Base-by-base conservation (phyloP, 2,888 invertebrate genomes). In the Apomyelois bistriatella region DNA sequence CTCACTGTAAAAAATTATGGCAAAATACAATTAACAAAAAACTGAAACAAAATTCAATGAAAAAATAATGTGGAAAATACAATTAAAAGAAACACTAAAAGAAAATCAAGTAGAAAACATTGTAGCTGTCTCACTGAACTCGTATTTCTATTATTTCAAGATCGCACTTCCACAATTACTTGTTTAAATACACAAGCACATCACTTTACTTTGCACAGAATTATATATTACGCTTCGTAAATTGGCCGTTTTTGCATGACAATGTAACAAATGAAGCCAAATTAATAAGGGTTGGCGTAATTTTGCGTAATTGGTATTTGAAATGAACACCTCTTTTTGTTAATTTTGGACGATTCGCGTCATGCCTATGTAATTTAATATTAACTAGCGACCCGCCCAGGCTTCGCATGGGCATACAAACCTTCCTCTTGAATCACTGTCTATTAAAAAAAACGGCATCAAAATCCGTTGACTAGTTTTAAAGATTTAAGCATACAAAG, bases 211-310 rank as follows among this genome's bases (percentile, higher is more conserved):
- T 43, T 43, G 30, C 30, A 43, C 43, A 43, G 43, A 43, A 43
- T 43, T 43, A 43, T 30, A 43, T 43, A 43, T 43, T 30, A 30
- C 28, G 43, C 30, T 38, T 13, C 22, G 17, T 22, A 38, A 49
- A 49, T 49, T 49, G 28, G 38, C 48, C 38, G 22, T 22, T 49
- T 49, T 49, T 49, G 17, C 48, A 17, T 32, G 51, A 41, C 35
- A 42, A 42, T 51, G 42, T 15, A 51, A 51, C 42, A 42, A 51
- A 51, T 51, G 51, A 51, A 51, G 51, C 42, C 35, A 42, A 42
- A 51, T 22, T 42, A 51, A 51, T 51, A 51, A 35, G 51, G 51
- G 51, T 51, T 40, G 51, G 42, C 42, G 42, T 17, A 42, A 51
- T 51, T 42, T 51, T 36, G 35, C 17, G 35, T 35, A 41, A 51